Base-by-base conservation (phyloP, 1,140 invertebrate genomes). In the Temnothorax nylanderi region DNA sequence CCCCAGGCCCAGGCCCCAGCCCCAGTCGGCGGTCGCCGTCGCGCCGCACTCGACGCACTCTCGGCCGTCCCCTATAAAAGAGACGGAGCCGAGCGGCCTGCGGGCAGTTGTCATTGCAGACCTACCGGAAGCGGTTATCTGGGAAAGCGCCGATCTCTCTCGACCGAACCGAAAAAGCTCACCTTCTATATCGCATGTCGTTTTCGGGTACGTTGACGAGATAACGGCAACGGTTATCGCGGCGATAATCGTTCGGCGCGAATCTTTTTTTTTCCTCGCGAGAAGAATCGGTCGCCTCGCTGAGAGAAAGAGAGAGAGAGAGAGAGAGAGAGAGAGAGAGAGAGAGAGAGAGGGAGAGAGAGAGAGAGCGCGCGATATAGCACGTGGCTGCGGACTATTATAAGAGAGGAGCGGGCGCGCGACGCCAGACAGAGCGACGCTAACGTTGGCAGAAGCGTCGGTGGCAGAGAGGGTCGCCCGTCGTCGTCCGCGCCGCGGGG, bases 41-140 rank as follows among this genome's bases (percentile, higher is more conserved):
- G 26, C 26, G 26, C 26, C 26, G 26, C 26, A 26, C 26, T 16
- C 58, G 86, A 44, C 77, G 86, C 87, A 85, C 82, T 90, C 86
- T 91, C 86, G 84, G 84, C 87, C 85, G 87, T 90, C 90, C 89
- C 91, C 92, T 88, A 93, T 92, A 93, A 93, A 93, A 93, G 92
- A 88, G 87, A 88, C 85, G 88, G 89, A 88, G 82, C 90, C 92
- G 91, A 91, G 86, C 90, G 89, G 90, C 88, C 88, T 87, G 88
- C 91, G 92, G 91, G 85, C 93, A 93, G 93, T 93, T 92, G 92
- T 93, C 93, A 93, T 91, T 88, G 88, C 87, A 82, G n/a, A 85
- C 77, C 26, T 47, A n/a, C 37, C 78, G 78, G 51, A 82, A 72
- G 41, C 64, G 21, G 21, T 18, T 21, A 41, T 34, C 54, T 54